A percentile compares a stretch with the other conserved stretches of the same genome.
phyloP scores from a whole-genome alignment of 2,113 vertebrate genomes.

The Sander lucioperca region DNA sequence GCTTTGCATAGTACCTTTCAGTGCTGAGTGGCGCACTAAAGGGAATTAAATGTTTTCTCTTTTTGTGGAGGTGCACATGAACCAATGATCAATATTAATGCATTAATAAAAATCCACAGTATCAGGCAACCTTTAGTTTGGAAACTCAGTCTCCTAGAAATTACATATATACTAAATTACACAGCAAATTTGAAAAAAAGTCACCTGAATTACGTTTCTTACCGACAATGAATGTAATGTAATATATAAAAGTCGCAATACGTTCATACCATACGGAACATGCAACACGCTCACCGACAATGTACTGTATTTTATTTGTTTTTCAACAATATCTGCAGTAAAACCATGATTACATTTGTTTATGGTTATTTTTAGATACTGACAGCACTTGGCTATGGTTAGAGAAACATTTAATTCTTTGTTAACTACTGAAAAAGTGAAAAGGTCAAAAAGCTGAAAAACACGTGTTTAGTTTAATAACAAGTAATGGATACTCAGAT shows the following conservation, averaged over 20 bases:
- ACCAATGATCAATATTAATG: background rate
- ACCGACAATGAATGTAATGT: background rate
- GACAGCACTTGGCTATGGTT: background rate
- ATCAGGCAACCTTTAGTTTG: background rate
- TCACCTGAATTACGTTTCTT: background rate
- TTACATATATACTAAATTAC: background rate
- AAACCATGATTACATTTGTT: background rate
- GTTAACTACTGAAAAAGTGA: background rate
- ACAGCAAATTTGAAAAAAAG: background rate
- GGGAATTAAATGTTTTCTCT: background rate
- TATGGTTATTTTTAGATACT: background rate
- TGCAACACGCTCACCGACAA: background rate
- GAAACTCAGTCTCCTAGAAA: background rate
- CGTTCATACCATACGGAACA: background rate
- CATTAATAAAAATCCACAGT: background rate
- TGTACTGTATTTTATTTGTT: background rate
- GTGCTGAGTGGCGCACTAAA: background rate
- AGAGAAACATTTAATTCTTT: background rate
- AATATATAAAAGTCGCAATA: background rate
- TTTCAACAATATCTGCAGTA: background rate
- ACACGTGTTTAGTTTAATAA: slow-evolving; percentile 18
- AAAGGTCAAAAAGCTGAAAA: background rate
- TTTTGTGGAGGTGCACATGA: background rate
- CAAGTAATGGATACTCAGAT: background rate
- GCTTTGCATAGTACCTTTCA: slow-evolving; percentile 1